These are phyloP conservation scores for Ernsta delagoae DNA, from an alignment of 2,888 invertebrate genomes.

Conservation along the genomic window DNA sequence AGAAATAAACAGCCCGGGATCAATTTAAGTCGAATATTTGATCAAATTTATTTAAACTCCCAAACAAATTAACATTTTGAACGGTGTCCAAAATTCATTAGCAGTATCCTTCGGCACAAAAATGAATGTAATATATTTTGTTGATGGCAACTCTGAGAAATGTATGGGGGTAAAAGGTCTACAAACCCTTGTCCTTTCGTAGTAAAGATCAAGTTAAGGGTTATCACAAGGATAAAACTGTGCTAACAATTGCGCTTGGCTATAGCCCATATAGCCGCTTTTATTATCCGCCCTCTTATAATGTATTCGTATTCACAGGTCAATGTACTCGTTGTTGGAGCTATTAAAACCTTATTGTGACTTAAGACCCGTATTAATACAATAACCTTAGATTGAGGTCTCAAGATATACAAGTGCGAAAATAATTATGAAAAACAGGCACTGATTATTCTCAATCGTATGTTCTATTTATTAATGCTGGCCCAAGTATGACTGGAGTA, in stretches of 20 bases:
- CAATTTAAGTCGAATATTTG: not conserved
- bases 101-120: not conserved
- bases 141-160: constrained; percentile 12
- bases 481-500: too few relatives aligned
- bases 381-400: too few relatives aligned
- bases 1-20: too few relatives aligned
- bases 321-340: too few relatives aligned
- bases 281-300: not conserved
- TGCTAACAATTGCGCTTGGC: not conserved
- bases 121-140: constrained; percentile 14
- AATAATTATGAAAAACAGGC: too few relatives aligned
- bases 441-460: too few relatives aligned
- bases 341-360: too few relatives aligned
- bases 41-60: not conserved
- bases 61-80: constrained; percentile 7
- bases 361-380: too few relatives aligned
- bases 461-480: too few relatives aligned
- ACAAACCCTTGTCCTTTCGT: constrained; percentile 6
- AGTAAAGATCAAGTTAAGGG: constrained; percentile 14
- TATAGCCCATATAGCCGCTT: not conserved
- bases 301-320: not conserved
- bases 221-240: constrained; percentile 13
- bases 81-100: constrained; percentile 1
- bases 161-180: constrained; percentile 10
- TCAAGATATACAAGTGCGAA: too few relatives aligned